Percentiles rank a stretch among this genome's conserved stretches.
Evolutionary conservation across 2,113 vertebrate species (phyloP).

Genomic region (Vireo altiloquus): DNA sequence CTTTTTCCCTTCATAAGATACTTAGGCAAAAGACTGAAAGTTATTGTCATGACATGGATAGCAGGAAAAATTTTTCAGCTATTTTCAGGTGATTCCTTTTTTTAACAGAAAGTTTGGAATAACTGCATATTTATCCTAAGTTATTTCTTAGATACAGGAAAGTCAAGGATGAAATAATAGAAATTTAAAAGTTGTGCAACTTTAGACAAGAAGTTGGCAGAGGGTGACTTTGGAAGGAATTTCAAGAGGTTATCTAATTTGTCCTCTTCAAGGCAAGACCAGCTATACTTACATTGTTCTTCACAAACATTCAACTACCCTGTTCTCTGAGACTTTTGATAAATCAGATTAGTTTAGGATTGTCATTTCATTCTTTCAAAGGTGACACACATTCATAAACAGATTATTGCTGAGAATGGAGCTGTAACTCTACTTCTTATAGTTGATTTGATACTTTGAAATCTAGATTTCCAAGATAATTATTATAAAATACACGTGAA

Average conservation of each 20-base stretch:
- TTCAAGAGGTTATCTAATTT: background rate
- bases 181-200: background rate
- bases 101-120: background rate
- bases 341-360: background rate
- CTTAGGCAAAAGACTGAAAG: background rate
- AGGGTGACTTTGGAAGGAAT: background rate
- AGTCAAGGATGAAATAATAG: background rate
- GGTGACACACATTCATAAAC: background rate
- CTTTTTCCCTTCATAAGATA: background rate
- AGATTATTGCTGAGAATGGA: background rate
- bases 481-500: background rate
- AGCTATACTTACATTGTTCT: background rate
- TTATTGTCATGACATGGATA: background rate
- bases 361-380: background rate
- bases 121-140: background rate
- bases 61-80: background rate
- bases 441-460: background rate
- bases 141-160: background rate
- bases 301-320: background rate
- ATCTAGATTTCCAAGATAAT: background rate
- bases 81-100: background rate
- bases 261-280: background rate
- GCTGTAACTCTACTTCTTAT: background rate
- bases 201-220: background rate
- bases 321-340: background rate